A percentile compares a stretch with the other conserved stretches of the same genome.
phyloP scores from a whole-genome alignment of 2,797 vertebrate species.

The Megaceryle alcyon region DNA sequence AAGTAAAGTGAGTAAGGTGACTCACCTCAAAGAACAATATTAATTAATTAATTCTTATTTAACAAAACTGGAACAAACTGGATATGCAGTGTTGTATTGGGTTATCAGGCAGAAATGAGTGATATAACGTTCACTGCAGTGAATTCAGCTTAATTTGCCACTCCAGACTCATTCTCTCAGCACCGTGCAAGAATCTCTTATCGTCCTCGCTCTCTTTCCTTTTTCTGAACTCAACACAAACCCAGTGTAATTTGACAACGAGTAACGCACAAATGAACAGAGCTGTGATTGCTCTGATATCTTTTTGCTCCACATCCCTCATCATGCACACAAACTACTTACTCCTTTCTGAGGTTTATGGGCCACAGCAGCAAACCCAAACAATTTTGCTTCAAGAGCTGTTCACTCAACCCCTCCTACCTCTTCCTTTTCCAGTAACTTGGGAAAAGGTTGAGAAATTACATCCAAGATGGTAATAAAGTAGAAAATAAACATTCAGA shows the following conservation, averaged over 20 bases:
- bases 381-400: background rate
- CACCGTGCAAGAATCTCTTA: background rate
- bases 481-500: constrained; percentile 13
- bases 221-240: background rate
- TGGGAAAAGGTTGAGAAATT: background rate
- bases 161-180: background rate
- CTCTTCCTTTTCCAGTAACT: background rate
- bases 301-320: background rate
- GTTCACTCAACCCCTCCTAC: background rate
- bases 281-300: background rate
- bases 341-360: constrained; percentile 1
- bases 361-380: constrained; percentile 21
- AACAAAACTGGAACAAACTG: background rate
- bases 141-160: background rate
- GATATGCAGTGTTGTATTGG: background rate
- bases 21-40: background rate
- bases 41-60: background rate
- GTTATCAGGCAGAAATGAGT: background rate
- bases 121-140: background rate
- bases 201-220: background rate
- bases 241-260: accelerated
- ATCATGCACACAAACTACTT: background rate
- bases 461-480: background rate
- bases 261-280: accelerated
- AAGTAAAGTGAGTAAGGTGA: background rate